Evolutionary conservation across 2,113 vertebrate species (phyloP).

Genomic region (Parus major): DNA sequence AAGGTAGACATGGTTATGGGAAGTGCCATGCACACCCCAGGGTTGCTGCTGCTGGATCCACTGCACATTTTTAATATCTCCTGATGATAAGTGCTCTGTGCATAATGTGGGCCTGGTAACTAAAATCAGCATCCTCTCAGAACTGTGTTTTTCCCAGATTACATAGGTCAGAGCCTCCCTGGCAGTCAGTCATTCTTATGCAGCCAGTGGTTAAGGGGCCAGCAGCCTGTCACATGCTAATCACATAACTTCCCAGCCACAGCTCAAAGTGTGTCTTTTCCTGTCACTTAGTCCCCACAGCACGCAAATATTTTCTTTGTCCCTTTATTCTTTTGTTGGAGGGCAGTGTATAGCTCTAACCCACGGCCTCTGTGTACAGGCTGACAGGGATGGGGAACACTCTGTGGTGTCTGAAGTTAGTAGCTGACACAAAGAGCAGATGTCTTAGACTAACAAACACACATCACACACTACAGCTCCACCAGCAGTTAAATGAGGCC

Average conservation of each 20-base stretch:
- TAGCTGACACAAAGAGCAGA: slow-evolving; percentile 79
- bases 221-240: slow-evolving; percentile 44
- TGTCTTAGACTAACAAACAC: slow-evolving; percentile 82
- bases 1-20: not conserved
- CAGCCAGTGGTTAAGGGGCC: not conserved
- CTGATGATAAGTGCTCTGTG: not conserved
- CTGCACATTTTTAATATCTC: slow-evolving; percentile 18
- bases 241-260: not conserved
- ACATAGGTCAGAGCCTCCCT: slow-evolving; percentile 18
- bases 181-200: slow-evolving; percentile 40
- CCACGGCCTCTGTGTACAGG: slow-evolving; percentile 47
- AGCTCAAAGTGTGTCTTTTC: not conserved
- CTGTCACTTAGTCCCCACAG: not conserved
- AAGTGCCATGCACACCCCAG: not conserved
- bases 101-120: not conserved
- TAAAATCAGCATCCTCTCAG: slow-evolving; percentile 38
- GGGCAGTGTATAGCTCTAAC: not conserved
- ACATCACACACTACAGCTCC: slow-evolving; percentile 60
- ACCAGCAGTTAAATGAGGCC: slow-evolving; percentile 64
- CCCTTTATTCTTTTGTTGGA: slow-evolving; percentile 49
- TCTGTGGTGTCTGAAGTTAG: slow-evolving; percentile 63
- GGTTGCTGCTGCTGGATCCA: not conserved
- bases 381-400: slow-evolving; percentile 44
- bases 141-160: slow-evolving; percentile 11
- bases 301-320: slow-evolving; percentile 62